These are phyloP conservation scores for Rhodophaea formosa DNA, from an alignment of 2,888 invertebrate species.

Conservation along the genomic window DNA sequence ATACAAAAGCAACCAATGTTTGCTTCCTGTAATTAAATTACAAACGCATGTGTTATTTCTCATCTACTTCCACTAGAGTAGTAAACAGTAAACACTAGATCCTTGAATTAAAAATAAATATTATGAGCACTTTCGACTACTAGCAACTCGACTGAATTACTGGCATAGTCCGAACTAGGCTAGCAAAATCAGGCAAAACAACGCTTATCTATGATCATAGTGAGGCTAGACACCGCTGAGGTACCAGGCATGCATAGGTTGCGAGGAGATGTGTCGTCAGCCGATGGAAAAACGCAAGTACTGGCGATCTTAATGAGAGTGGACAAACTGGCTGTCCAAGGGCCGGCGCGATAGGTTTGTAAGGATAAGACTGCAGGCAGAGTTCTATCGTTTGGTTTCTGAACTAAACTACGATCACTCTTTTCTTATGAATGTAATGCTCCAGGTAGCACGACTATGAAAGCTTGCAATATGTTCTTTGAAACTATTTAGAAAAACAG, in stretches of 20 bases:
- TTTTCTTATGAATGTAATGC: too few relatives aligned
- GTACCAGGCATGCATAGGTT: conserved; percentile 63
- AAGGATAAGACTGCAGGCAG: conserved; percentile 43
- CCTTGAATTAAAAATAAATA: background rate
- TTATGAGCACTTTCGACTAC: background rate
- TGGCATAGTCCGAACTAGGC: background rate
- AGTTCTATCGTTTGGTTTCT: background rate
- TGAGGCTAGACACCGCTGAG: conserved; percentile 62
- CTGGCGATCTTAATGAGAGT: conserved; percentile 77
- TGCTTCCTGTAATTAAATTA: too few relatives aligned
- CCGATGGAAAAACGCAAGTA: conserved; percentile 67
- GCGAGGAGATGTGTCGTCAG: conserved; percentile 49
- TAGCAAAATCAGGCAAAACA: conserved; percentile 16
- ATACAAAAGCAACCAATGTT: too few relatives aligned
- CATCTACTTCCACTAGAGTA: background rate
- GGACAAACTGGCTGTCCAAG: conserved; percentile 75
- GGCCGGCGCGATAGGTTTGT: conserved; percentile 43
- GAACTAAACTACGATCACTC: too few relatives aligned
- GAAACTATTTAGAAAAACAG: too few relatives aligned
- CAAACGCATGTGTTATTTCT: too few relatives aligned
- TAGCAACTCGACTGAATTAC: background rate
- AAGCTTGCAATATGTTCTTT: too few relatives aligned
- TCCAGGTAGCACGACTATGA: too few relatives aligned
- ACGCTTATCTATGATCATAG: conserved; percentile 73
- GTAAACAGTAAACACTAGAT: too few relatives aligned